Conservation (phyloP, 2,888 invertebrate species). For the Ectemnius continuus region DNA sequence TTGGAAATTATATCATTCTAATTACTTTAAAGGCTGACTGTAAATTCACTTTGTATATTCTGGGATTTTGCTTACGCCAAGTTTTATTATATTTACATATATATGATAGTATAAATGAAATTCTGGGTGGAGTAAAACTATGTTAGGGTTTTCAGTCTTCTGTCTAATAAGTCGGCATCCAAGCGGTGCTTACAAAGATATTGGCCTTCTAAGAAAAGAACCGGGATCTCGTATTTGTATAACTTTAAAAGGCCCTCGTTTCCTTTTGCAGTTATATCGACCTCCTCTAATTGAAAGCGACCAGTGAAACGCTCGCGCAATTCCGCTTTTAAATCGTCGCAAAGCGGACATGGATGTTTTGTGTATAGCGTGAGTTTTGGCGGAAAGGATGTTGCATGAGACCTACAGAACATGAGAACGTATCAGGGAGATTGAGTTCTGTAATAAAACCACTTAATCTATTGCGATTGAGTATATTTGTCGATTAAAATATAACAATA, state of each 20-base stretch:
- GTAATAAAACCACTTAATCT: slow-evolving; percentile 20
- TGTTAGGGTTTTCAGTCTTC: slow-evolving; percentile 77
- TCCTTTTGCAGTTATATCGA: slow-evolving; percentile 87
- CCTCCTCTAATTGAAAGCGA: slow-evolving; percentile 84
- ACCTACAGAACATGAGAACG: slow-evolving; percentile 63
- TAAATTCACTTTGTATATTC: background rate
- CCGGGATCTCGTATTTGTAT: slow-evolving; percentile 92
- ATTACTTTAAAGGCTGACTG: background rate
- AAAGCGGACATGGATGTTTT: slow-evolving; percentile 89
- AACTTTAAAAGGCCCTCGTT: slow-evolving; percentile 86
- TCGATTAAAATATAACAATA: slow-evolving; percentile 18
- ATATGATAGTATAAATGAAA: background rate
- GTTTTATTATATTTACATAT: too few relatives aligned
- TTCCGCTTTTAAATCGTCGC: slow-evolving; percentile 87
- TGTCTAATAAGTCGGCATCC: slow-evolving; percentile 81
- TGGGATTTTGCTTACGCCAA: too few relatives aligned
- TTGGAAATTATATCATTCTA: background rate
- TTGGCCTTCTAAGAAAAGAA: slow-evolving; percentile 89
- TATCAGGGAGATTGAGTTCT: slow-evolving; percentile 17
- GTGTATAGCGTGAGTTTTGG: slow-evolving; percentile 90
- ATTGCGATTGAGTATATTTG: slow-evolving; percentile 15
- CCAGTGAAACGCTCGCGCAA: slow-evolving; percentile 81
- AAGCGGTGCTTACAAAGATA: slow-evolving; percentile 89
- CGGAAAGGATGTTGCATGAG: slow-evolving; percentile 63
- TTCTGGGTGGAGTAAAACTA: background rate